These are phyloP conservation scores for Kryphioiulus occultus DNA, from an alignment of 2,888 invertebrate species.

Conservation along the genomic window DNA sequence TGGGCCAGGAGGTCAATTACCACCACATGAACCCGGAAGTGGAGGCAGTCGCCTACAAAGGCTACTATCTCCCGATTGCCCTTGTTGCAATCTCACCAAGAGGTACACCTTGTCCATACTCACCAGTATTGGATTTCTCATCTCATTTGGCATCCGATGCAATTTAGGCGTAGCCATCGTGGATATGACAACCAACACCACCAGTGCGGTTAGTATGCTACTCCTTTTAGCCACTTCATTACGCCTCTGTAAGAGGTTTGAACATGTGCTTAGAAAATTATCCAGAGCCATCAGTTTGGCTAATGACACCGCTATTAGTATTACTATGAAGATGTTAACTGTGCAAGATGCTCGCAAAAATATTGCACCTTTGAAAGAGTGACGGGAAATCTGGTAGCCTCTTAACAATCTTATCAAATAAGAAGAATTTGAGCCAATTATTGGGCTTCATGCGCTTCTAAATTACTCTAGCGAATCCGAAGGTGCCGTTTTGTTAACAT, in stretches of 20 bases:
- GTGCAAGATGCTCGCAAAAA: background rate
- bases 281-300: background rate
- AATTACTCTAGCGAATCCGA: background rate
- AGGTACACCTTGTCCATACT: slow-evolving; percentile 72
- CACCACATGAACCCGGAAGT: background rate
- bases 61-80: slow-evolving; percentile 73
- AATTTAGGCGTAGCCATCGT: slow-evolving; percentile 98
- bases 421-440: background rate
- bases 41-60: slow-evolving; percentile 2
- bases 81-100: slow-evolving; percentile 76
- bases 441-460: background rate
- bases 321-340: background rate
- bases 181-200: slow-evolving; percentile 68
- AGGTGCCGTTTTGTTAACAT: background rate
- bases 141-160: slow-evolving; percentile 97
- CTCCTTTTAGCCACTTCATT: background rate
- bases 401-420: background rate
- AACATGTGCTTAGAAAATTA: background rate
- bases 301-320: background rate
- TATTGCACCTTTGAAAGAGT: background rate
- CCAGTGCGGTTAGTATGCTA: slow-evolving; percentile 40
- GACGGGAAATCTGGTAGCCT: background rate
- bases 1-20: slow-evolving; percentile 50
- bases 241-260: background rate
- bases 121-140: slow-evolving; percentile 74